phyloP scores from a whole-genome alignment of 2,113 vertebrate genomes.

The Alethe castanea region DNA sequence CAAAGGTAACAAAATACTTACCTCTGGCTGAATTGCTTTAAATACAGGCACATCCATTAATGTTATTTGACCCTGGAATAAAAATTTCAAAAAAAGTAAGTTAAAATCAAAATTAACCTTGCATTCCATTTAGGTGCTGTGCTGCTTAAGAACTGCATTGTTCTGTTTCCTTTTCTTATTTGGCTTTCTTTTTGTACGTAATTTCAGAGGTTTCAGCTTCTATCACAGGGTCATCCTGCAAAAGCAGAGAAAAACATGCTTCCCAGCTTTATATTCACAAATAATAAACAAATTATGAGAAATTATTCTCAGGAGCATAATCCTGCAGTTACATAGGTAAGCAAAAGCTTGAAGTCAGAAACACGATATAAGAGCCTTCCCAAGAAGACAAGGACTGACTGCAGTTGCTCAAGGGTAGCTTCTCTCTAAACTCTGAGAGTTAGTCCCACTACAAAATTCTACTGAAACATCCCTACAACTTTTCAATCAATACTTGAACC shows the following conservation, averaged over 20 bases:
- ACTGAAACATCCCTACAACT: neutral
- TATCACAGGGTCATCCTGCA: neutral
- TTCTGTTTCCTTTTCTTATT: neutral
- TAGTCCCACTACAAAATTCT: neutral
- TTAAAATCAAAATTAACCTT: neutral
- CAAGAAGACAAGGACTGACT: neutral
- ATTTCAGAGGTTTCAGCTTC: neutral
- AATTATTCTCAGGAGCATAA: neutral
- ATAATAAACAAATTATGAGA: neutral
- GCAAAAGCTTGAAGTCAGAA: neutral
- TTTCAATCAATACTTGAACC: neutral
- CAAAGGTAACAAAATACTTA: slow-evolving; percentile 67
- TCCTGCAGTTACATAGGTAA: neutral
- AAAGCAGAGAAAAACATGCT: neutral
- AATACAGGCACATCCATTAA: slow-evolving; percentile 98
- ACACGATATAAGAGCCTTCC: accelerated
- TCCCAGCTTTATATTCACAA: neutral
- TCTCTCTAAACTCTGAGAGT: neutral
- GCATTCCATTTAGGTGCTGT: neutral
- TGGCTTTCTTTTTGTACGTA: neutral
- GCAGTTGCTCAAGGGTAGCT: neutral
- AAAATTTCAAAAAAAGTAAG: neutral
- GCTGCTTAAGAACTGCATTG: neutral
- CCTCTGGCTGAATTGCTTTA: slow-evolving; percentile 98
- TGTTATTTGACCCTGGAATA: slow-evolving; percentile 93